Conservation (phyloP, 2,888 invertebrate genomes). For the Trissonchulus sp. region DNA sequence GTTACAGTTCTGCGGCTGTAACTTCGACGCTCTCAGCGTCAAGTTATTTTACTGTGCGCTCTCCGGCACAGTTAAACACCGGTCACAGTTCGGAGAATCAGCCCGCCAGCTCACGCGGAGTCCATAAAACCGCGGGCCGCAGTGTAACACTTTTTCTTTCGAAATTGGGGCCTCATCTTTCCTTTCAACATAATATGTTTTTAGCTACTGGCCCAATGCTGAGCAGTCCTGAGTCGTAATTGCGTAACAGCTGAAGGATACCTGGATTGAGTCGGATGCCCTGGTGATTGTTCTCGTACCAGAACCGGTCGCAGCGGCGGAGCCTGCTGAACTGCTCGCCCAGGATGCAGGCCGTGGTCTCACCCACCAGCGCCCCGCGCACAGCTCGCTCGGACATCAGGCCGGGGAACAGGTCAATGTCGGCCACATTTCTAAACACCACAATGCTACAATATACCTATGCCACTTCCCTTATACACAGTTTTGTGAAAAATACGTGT, state of each 20-base stretch:
- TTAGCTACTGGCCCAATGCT: not conserved
- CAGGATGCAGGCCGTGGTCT: constrained; percentile 84
- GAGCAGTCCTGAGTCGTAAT: too few relatives aligned
- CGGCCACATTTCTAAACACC: constrained; percentile 66
- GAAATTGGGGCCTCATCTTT: constrained; percentile 17
- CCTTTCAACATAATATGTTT: too few relatives aligned
- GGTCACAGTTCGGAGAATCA: too few relatives aligned
- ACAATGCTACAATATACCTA: not conserved
- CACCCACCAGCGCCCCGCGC: constrained; percentile 74
- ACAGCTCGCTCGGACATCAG: constrained; percentile 71
- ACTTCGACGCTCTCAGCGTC: too few relatives aligned
- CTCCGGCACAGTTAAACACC: too few relatives aligned
- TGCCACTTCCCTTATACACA: not conserved
- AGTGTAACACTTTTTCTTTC: too few relatives aligned
- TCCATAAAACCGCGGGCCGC: too few relatives aligned
- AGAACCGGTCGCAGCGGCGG: constrained; percentile 84
- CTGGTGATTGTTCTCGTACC: constrained; percentile 61
- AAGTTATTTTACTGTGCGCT: too few relatives aligned
- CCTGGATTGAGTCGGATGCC: constrained; percentile 10
- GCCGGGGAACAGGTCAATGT: constrained; percentile 85
- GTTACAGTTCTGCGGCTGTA: too few relatives aligned
- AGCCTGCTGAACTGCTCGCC: constrained; percentile 83
- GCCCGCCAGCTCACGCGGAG: too few relatives aligned
- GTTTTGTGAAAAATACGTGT: too few relatives aligned
- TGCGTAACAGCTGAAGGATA: too few relatives aligned